Evolutionary conservation across 1,140 invertebrate species (phyloP), one percentile per base, ranked within the genome.

Genomic region (Leptinotarsa texana): DNA sequence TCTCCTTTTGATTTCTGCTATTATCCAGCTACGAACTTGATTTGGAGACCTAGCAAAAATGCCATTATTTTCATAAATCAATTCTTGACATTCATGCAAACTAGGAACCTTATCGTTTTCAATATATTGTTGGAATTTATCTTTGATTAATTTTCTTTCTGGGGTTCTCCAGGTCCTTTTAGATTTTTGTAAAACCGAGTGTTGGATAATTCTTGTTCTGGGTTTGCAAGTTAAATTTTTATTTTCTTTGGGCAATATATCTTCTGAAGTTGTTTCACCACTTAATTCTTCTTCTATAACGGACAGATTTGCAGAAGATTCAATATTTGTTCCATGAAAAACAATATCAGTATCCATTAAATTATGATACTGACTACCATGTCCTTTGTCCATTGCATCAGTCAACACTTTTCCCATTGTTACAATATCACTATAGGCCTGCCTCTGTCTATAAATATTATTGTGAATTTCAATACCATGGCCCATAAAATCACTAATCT

Each of bases 401-500:
- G n/a, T 57, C 27, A 48, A 17, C 48, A 61, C 47, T 22, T 57
- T 51, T 11, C 51, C 33, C 48, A 48, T 22, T 17, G 57, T 11
- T 48, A 71, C 21, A 13, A 51, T 71, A n/a, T 51, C 49, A 51
- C 13, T 42, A 57, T 27, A 71, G 15, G 49, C 49, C 51, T 24
- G 69, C 17, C 48, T 47, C 24, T 71, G 69, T 24, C 57, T 62
- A 51, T 71, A 71, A 62, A 71, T 71, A n/a, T 71, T 71, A 18
- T 71, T 11, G 22, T 71, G 69, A 17, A 71, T 57, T 21, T 62
- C 69, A 18, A 71, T n/a, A 11, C 42, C 17, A 24, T 71, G 69
- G 21, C 69, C 69, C 69, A 71, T 71, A 51, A 71, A 71, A 24
- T 71, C 69, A 61, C 69, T 71, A 17, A 71, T 61, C 15, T 17